A percentile compares a stretch with the other conserved stretches of the same genome.
Conservation (phyloP, 2,113 vertebrate species). For the Labeo rohita region DNA sequence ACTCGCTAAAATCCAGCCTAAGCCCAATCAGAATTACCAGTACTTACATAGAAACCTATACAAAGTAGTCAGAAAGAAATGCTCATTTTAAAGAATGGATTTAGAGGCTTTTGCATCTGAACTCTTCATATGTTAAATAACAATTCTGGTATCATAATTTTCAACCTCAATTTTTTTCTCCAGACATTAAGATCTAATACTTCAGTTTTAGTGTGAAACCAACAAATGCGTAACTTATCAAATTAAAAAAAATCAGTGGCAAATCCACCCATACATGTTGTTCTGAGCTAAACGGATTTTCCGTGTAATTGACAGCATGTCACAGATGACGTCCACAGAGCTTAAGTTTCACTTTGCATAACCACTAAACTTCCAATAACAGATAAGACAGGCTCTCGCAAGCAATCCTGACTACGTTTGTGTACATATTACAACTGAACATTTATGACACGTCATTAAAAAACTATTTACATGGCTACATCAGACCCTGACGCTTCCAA, state of each 20-base stretch:
- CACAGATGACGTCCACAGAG: not conserved
- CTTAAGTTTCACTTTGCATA: not conserved
- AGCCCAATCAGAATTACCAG: no score
- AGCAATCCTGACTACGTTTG: not conserved
- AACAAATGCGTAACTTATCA: conserved; percentile 52
- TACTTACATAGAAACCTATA: no score
- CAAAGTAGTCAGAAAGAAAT: no score
- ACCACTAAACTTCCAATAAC: not conserved
- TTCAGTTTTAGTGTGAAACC: not conserved
- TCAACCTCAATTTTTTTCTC: not conserved
- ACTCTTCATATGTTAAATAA: not conserved
- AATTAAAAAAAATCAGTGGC: not conserved
- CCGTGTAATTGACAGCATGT: not conserved
- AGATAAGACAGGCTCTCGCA: not conserved
- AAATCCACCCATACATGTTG: not conserved
- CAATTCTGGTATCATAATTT: not conserved
- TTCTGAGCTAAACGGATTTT: not conserved
- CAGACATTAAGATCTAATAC: not conserved
- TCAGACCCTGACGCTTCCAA: not conserved
- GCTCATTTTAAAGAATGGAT: no score
- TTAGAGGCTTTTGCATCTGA: no score
- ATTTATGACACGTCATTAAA: not conserved
- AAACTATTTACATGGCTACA: not conserved
- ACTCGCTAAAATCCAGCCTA: no score
- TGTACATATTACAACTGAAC: not conserved